These are phyloP conservation scores for Nesospiza acunhae DNA, from an alignment of 2,113 vertebrate species.

Conservation along the genomic window DNA sequence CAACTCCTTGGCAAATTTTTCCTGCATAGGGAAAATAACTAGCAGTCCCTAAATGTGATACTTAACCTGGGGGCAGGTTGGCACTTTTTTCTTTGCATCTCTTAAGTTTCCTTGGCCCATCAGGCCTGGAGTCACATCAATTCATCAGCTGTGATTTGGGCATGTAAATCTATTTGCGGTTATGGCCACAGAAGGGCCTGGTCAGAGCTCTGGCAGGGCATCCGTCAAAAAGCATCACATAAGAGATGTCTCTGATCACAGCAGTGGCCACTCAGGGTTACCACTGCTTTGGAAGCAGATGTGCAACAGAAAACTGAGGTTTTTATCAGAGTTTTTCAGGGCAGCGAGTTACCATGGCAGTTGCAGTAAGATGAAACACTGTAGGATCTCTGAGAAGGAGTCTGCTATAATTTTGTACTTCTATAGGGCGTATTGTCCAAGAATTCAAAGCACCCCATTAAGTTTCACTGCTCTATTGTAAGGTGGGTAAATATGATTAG, in stretches of 20 bases:
- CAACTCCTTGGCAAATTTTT: neutral
- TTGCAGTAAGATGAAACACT: conserved; percentile 15
- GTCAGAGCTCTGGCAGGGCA: conserved; percentile 5
- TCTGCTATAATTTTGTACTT: conserved; percentile 13
- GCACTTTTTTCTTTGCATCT: neutral
- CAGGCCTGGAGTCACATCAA: neutral
- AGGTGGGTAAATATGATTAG: conserved; percentile 40
- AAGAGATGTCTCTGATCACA: neutral
- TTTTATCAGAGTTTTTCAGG: conserved; percentile 42
- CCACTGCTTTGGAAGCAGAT: conserved; percentile 44
- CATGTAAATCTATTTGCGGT: conserved; percentile 2
- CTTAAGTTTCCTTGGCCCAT: neutral
- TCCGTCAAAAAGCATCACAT: neutral
- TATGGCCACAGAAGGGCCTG: neutral
- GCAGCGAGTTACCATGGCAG: conserved; percentile 37
- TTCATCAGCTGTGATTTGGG: neutral
- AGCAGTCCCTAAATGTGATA: neutral
- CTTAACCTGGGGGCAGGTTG: neutral
- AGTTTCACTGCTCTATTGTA: neutral
- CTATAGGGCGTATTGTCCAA: conserved; percentile 1
- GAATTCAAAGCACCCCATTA: conserved; percentile 40
- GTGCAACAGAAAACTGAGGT: neutral
- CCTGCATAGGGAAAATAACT: neutral
- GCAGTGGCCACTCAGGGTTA: neutral
- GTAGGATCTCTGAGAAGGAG: conserved; percentile 20